phyloP scores from a whole-genome alignment of 2,797 vertebrate species.

The Poecilia picta region DNA sequence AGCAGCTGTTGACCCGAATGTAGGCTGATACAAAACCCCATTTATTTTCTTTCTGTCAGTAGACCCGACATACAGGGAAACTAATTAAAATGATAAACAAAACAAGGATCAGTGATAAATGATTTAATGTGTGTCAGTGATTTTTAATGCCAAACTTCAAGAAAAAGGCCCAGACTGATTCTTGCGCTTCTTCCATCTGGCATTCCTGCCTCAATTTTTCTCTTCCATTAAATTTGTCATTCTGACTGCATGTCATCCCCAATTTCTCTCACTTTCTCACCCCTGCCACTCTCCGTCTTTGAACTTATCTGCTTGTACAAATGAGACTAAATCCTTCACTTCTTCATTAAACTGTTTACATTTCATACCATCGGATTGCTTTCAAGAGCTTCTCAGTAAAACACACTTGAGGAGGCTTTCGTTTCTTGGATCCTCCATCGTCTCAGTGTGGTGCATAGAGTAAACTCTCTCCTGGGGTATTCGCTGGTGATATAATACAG shows the following conservation, averaged over 20 bases:
- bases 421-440: constrained; percentile 42
- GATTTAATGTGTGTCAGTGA: background rate
- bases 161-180: constrained; percentile 47
- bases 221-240: constrained; percentile 62
- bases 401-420: constrained; percentile 43
- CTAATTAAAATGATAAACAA: constrained; percentile 1
- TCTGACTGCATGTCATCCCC: constrained; percentile 40
- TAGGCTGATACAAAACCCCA: background rate
- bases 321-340: constrained; percentile 59
- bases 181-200: constrained; percentile 31
- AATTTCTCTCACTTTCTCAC: constrained; percentile 34
- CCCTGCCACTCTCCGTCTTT: constrained; percentile 27
- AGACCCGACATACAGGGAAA: background rate
- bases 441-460: constrained; percentile 52
- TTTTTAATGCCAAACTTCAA: constrained; percentile 10
- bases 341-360: constrained; percentile 59
- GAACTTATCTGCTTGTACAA: constrained; percentile 61
- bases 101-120: background rate
- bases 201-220: constrained; percentile 58
- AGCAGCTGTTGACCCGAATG: constrained; percentile 8
- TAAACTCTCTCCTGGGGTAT: constrained; percentile 43
- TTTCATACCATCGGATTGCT: constrained; percentile 38
- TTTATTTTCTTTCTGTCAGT: background rate
- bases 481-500: constrained; percentile 31
- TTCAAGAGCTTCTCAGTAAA: constrained; percentile 54